phyloP scores from a whole-genome alignment of 2,888 invertebrate species.

The Philopedon plagiatum region DNA sequence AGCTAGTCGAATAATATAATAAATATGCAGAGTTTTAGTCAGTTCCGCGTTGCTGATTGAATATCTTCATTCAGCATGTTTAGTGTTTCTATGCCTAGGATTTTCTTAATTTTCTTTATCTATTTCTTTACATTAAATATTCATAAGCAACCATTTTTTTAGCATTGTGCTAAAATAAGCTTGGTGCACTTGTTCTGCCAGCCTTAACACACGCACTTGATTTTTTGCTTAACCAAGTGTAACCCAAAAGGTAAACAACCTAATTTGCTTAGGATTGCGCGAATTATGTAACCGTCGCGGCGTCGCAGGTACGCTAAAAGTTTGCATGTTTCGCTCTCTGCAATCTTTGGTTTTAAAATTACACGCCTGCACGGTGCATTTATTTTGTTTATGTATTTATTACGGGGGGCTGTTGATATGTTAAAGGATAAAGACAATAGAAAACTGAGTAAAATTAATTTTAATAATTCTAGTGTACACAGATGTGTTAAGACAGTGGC shows the following conservation, averaged over 20 bases:
- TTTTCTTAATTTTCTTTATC: no score
- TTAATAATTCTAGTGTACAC: no score
- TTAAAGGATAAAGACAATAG: no score
- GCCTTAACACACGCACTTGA: constrained; percentile 29
- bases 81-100: no score
- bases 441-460: no score
- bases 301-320: constrained; percentile 6
- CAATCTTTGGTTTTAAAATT: constrained; percentile 26
- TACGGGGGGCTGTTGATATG: constrained; percentile 4
- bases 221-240: constrained; percentile 40
- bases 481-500: no score
- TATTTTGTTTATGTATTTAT: constrained; percentile 16
- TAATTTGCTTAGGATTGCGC: constrained; percentile 39
- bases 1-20: no score
- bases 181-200: neutral
- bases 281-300: constrained; percentile 20
- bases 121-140: no score
- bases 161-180: neutral
- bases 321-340: neutral
- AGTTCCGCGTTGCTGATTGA: no score
- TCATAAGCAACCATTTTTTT: no score
- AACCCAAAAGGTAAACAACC: constrained; percentile 49
- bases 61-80: no score
- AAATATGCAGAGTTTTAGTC: no score
- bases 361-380: constrained; percentile 11